Evolutionary conservation across 1,140 invertebrate genomes (phyloP), one percentile per base, ranked within the genome.

Genomic region (Leptonema lineaticorne): DNA sequence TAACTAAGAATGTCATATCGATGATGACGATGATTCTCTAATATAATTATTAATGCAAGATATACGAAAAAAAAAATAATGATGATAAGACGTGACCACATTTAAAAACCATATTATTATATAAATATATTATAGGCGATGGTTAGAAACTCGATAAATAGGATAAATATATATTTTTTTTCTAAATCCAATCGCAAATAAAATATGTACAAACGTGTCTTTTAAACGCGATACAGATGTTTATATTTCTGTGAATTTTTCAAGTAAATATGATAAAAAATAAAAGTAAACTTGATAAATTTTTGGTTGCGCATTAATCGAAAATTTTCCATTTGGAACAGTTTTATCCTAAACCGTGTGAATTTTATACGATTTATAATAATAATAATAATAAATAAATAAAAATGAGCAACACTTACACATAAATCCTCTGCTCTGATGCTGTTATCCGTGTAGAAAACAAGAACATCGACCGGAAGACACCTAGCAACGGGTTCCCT

Each of bases 391-490:
- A n/a, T n/a, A n/a, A n/a, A n/a, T 33, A 33, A 6, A 6, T 5
- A 33, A 33, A 33, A 33, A 33, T 24, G n/a, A 9, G 46, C 46
- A 48, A 8, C 74, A 90, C 90, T 90, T 85, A 97, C 95, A 85
- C 89, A 89, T 64, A 97, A 84, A 74, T 96, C 91, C 59, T 89
- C 82, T 65, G 89, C 81, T 41, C 87, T 90, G 78, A 97, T 90
- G 76, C 93, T 96, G 79, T 94, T 90, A 76, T 96, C 95, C 7
- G 95, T 97, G 81, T 96, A 97, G 79, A 90, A 91, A 69, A 95
- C 90, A 33, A 98, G 85, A 33, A 89, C 83, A 60, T 95, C 89
- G 0, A 92, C 90, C 7, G 89, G 86, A 2, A 97, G 80, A 1
- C 92, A 91, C 62, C 84, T 85, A 46, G 82, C 82, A 68, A 80